phyloP scores from a whole-genome alignment of 2,888 invertebrate genomes.

The Globia sparganii region DNA sequence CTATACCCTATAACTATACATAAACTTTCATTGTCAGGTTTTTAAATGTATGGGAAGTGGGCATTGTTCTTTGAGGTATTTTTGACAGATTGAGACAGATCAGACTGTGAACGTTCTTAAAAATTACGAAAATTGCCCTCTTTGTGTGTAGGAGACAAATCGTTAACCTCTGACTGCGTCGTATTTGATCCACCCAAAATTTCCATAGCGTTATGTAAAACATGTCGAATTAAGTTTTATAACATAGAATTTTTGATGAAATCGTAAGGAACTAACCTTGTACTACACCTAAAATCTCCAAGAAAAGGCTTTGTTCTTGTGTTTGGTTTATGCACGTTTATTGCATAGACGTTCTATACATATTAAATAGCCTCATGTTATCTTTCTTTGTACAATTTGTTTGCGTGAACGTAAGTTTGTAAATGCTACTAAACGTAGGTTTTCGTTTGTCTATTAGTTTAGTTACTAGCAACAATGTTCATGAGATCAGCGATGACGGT shows the following conservation, averaged over 20 bases:
- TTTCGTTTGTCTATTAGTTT: conserved; percentile 45
- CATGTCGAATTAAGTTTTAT: conserved; percentile 30
- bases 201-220: conserved; percentile 55
- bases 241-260: conserved; percentile 24
- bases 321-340: conserved; percentile 51
- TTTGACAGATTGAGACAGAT: no score
- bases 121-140: no score
- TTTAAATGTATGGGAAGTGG: no score
- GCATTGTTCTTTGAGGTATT: no score
- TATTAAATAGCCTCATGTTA: conserved; percentile 56
- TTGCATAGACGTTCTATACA: conserved; percentile 46
- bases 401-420: conserved; percentile 41
- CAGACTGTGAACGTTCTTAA: no score
- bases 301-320: conserved; percentile 51
- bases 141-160: conserved; percentile 22
- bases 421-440: conserved; percentile 53
- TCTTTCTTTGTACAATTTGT: conserved; percentile 54
- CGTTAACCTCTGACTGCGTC: conserved; percentile 45
- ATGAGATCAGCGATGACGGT: conserved; percentile 83
- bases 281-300: conserved; percentile 42
- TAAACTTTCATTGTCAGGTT: no score
- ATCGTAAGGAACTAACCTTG: conserved; percentile 60
- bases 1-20: no score
- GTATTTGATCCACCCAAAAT: conserved; percentile 48
- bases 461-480: conserved; percentile 68